These are phyloP conservation scores for Colistium nudipinnis DNA, from an alignment of 2,113 vertebrate genomes.

Conservation along the genomic window DNA sequence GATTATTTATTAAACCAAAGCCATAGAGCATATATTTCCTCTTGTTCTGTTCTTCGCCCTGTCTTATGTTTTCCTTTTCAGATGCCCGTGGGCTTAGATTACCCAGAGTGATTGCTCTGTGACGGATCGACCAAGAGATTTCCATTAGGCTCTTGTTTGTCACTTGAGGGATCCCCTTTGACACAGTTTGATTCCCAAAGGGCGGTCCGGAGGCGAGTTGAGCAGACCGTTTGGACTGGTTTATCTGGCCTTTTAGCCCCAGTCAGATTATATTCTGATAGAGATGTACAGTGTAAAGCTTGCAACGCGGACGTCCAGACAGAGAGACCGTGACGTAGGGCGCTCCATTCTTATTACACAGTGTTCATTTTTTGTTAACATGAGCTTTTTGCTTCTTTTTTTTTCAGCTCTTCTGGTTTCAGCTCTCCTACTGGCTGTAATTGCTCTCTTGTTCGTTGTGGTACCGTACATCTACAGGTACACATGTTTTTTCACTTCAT, in stretches of 20 bases:
- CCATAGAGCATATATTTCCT: neutral
- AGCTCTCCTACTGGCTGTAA: slow-evolving; percentile 64
- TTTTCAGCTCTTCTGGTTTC: slow-evolving; percentile 75
- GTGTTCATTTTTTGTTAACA: slow-evolving; percentile 19
- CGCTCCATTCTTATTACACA: neutral
- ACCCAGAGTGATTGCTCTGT: slow-evolving; percentile 60
- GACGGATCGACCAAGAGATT: slow-evolving; percentile 63
- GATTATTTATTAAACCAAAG: slow-evolving; percentile 4
- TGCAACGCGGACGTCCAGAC: slow-evolving; percentile 19
- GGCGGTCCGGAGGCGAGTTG: slow-evolving; percentile 41
- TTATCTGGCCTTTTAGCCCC: slow-evolving; percentile 35
- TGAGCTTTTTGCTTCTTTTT: slow-evolving; percentile 31
- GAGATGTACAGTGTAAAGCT: slow-evolving; percentile 14
- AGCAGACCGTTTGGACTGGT: slow-evolving; percentile 46
- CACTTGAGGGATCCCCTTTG: slow-evolving; percentile 68
- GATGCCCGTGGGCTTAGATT: slow-evolving; percentile 65
- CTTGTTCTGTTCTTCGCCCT: slow-evolving; percentile 8
- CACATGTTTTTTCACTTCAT: slow-evolving; percentile 16
- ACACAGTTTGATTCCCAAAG: slow-evolving; percentile 57
- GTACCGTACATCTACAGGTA: slow-evolving; percentile 76
- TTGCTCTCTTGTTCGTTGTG: slow-evolving; percentile 50
- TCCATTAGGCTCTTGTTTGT: slow-evolving; percentile 67
- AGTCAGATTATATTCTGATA: slow-evolving; percentile 41
- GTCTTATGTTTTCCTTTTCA: slow-evolving; percentile 50
- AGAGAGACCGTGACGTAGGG: slow-evolving; percentile 4